Percentiles rank a stretch among this genome's conserved stretches.
phyloP scores from a whole-genome alignment of 2,113 vertebrate genomes.

The Hepsetus odoe region DNA sequence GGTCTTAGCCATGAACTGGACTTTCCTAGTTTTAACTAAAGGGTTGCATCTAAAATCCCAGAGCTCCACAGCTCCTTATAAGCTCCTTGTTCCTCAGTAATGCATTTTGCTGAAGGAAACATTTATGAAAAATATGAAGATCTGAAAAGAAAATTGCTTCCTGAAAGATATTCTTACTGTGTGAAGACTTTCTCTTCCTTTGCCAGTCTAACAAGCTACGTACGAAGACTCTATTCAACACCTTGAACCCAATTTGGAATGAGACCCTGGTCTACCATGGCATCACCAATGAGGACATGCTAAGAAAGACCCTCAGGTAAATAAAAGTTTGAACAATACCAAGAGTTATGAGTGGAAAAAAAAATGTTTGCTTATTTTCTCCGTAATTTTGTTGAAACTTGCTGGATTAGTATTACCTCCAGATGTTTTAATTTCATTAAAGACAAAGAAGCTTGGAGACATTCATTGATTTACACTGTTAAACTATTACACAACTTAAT shows the following conservation, averaged over 20 bases:
- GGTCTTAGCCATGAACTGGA: too few species aligned
- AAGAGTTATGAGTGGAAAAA: too few species aligned
- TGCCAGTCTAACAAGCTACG: slow-evolving; percentile 91
- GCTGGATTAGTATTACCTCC: not conserved
- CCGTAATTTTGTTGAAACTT: not conserved
- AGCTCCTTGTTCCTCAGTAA: too few species aligned
- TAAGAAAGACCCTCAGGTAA: slow-evolving; percentile 93
- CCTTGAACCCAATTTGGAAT: slow-evolving; percentile 92
- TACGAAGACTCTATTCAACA: slow-evolving; percentile 94
- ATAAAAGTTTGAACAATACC: not conserved
- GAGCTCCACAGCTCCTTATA: too few species aligned
- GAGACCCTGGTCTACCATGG: slow-evolving; percentile 94
- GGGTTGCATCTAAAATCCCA: not conserved
- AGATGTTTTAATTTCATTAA: slow-evolving; percentile 11
- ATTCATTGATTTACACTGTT: not conserved
- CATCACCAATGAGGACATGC: slow-evolving; percentile 95
- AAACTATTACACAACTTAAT: slow-evolving; percentile 30
- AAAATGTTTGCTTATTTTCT: too few species aligned
- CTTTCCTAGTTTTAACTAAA: too few species aligned
- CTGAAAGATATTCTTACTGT: not conserved
- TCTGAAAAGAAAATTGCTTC: not conserved
- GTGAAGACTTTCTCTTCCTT: not conserved
- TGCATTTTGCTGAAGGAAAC: not conserved
- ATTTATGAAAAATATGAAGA: not conserved
- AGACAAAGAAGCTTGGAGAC: not conserved